A percentile compares a stretch with the other conserved stretches of the same genome.
Evolutionary conservation across 2,888 invertebrate species (phyloP).

Genomic region (Diplolepis rosae): DNA sequence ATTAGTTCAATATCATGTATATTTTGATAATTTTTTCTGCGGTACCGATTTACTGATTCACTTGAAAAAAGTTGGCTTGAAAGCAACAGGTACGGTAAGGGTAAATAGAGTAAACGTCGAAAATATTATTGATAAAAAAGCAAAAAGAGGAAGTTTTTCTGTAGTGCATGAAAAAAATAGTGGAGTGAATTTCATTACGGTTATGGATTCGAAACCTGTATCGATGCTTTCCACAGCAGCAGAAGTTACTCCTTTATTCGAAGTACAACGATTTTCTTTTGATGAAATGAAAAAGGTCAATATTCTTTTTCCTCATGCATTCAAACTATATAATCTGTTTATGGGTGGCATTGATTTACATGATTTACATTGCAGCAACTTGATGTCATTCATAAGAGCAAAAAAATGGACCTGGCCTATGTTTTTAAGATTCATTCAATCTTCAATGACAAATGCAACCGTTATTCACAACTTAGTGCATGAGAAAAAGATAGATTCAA

Average conservation of each 20-base stretch:
- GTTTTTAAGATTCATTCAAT: not conserved
- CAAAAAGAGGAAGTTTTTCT: not conserved
- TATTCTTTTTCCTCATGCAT: not conserved
- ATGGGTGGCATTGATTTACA: not conserved
- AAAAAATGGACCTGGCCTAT: not conserved
- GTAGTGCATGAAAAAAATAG: constrained; percentile 22
- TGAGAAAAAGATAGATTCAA: too few species aligned
- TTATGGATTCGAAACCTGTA: too few species aligned
- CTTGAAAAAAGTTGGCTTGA: not conserved
- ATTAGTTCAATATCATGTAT: not conserved
- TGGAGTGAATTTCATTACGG: constrained; percentile 16
- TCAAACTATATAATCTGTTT: not conserved
- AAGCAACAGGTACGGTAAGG: constrained; percentile 9
- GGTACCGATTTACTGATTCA: constrained; percentile 10
- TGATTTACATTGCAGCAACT: not conserved
- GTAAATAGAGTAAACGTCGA: constrained; percentile 2
- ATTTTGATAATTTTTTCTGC: not conserved
- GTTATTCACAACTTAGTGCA: too few species aligned
- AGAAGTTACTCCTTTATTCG: not conserved
- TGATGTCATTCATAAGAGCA: not conserved
- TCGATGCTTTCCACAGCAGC: constrained; percentile 14
- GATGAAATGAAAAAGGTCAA: not conserved
- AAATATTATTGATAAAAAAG: constrained; percentile 11
- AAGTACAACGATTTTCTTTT: not conserved
- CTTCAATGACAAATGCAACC: not conserved